A percentile compares a stretch with the other conserved stretches of the same genome.
phyloP scores from a whole-genome alignment of 2,888 invertebrate species.

The Cerastoderma edule region DNA sequence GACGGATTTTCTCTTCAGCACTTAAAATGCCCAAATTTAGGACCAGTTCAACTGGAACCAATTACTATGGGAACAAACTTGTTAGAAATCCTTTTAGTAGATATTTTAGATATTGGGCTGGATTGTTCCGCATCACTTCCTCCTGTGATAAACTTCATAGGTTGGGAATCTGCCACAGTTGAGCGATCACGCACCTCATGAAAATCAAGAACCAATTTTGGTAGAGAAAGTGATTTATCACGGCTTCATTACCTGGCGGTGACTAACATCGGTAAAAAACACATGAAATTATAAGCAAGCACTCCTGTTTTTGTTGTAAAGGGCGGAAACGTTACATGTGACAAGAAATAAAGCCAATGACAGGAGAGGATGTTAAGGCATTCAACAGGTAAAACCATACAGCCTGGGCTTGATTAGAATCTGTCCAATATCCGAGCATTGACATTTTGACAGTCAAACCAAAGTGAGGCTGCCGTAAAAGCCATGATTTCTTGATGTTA shows the following conservation, averaged over 20 bases:
- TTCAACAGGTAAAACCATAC: constrained; percentile 51
- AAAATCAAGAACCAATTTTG: constrained; percentile 56
- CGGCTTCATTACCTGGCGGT: constrained; percentile 35
- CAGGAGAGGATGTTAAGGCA: constrained; percentile 13
- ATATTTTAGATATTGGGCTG: constrained; percentile 25
- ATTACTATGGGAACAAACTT: constrained; percentile 26
- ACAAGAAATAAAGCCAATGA: constrained; percentile 27
- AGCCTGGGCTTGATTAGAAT: constrained; percentile 22
- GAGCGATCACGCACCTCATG: constrained; percentile 35
- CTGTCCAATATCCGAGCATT: constrained; percentile 23
- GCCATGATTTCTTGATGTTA: background rate
- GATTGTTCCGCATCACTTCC: constrained; percentile 11
- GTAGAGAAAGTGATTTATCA: constrained; percentile 50
- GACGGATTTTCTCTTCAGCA: constrained; percentile 12
- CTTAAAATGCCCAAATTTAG: constrained; percentile 26
- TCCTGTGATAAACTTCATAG: constrained; percentile 20
- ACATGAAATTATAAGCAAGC: constrained; percentile 40
- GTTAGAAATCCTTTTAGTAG: constrained; percentile 29
- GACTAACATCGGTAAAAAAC: constrained; percentile 40
- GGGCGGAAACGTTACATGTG: constrained; percentile 37
- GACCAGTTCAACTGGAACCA: constrained; percentile 25
- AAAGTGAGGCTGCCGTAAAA: background rate
- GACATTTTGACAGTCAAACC: constrained; percentile 20
- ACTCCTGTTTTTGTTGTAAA: constrained; percentile 44
- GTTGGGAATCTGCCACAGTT: constrained; percentile 38